A percentile compares a stretch with the other conserved stretches of the same genome.
These are phyloP conservation scores for Auanema freiburgensis DNA, from an alignment of 2,888 invertebrate species.

Conservation along the genomic window DNA sequence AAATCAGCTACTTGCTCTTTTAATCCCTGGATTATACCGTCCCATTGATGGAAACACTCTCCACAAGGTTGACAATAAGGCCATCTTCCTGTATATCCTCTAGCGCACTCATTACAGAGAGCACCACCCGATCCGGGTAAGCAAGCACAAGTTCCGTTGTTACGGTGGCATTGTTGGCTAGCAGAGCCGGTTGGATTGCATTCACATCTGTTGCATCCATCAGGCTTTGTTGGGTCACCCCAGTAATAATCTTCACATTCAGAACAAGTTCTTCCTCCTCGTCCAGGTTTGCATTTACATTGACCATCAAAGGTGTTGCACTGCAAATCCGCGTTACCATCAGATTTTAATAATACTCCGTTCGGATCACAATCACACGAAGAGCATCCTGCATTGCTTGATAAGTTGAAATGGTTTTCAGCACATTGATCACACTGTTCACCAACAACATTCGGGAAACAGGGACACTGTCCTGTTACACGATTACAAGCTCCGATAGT, in stretches of 20 bases:
- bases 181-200: constrained; percentile 85
- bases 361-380: constrained; percentile 76
- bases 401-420: constrained; percentile 92
- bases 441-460: constrained; percentile 88
- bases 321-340: constrained; percentile 49
- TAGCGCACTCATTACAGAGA: constrained; percentile 83
- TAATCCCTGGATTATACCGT: constrained; percentile 78
- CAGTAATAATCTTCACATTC: constrained; percentile 91
- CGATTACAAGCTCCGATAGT: constrained; percentile 75
- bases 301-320: constrained; percentile 80
- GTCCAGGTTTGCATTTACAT: constrained; percentile 84
- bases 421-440: constrained; percentile 84
- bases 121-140: constrained; percentile 74
- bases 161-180: constrained; percentile 84
- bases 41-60: constrained; percentile 99
- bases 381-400: constrained; percentile 89
- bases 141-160: constrained; percentile 88
- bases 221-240: constrained; percentile 77
- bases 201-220: constrained; percentile 73
- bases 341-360: constrained; percentile 69
- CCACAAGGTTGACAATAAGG: constrained; percentile 92
- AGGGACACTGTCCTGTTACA: constrained; percentile 88
- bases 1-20: constrained; percentile 76
- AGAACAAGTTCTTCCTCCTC: constrained; percentile 85
- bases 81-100: constrained; percentile 79